phyloP scores from a whole-genome alignment of 1,140 invertebrate species.

The Amphibalanus amphitrite region DNA sequence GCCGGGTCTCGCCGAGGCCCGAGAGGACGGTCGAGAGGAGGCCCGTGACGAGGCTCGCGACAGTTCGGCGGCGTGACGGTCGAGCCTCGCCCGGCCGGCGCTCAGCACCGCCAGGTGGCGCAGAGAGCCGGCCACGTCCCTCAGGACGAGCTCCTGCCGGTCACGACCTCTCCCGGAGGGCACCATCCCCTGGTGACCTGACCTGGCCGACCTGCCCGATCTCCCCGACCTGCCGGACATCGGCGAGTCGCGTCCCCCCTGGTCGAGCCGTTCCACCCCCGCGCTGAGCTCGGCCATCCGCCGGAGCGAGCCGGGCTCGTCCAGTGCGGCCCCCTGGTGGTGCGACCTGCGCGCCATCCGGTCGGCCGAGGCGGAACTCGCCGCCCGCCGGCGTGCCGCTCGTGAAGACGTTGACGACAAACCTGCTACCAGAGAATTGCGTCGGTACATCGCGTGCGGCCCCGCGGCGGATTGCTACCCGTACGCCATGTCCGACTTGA shows the following conservation, averaged over 20 bases:
- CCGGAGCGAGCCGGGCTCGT: neutral
- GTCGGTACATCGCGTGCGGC: neutral
- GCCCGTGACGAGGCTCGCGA: no score
- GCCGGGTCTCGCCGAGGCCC: neutral
- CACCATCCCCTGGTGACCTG: no score
- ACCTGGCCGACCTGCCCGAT: neutral
- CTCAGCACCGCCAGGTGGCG: no score
- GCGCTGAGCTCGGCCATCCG: neutral
- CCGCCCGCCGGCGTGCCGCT: no score
- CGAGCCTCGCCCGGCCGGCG: no score
- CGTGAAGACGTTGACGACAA: neutral
- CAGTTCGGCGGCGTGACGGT: no score
- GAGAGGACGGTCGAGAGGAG: neutral
- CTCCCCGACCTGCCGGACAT: neutral
- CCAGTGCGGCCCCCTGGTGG: neutral
- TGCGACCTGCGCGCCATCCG: neutral
- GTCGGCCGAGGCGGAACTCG: no score
- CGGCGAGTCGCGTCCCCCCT: neutral
- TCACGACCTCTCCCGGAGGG: no score
- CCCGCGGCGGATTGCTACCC: conserved; percentile 1
- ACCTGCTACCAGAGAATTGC: neutral
- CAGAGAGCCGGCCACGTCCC: no score
- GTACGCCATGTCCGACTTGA: neutral
- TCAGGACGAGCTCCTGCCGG: no score
- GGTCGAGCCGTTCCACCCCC: neutral